A percentile compares a stretch with the other conserved stretches of the same genome.
Conservation (phyloP, 35 echinoderm and acorn worm genomes). For the Stichopus chloronotus region DNA sequence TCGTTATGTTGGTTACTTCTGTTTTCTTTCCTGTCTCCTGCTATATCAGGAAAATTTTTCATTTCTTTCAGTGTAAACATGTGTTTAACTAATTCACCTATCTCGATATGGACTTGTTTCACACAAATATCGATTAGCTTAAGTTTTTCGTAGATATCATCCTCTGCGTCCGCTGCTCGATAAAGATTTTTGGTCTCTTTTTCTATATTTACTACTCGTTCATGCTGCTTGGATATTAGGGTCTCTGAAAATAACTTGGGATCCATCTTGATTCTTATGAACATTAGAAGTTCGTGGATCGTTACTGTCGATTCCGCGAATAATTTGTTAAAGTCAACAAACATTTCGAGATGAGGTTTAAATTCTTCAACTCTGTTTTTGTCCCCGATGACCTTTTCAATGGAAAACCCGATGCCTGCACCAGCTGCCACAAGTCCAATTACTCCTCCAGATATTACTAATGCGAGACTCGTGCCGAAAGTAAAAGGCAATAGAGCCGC, state of each 20-base stretch:
- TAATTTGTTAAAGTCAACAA: neutral
- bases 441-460: neutral
- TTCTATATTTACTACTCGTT: neutral
- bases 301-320: neutral
- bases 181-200: neutral
- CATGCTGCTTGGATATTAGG: neutral
- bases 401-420: conserved; percentile 11
- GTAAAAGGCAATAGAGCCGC: neutral
- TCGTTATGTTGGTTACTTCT: neutral
- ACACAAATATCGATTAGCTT: too few species aligned
- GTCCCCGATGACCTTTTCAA: conserved; percentile 4
- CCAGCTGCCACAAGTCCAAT: neutral
- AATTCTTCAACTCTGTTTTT: neutral
- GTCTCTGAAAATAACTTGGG: neutral
- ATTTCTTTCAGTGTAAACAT: too few species aligned
- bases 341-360: neutral
- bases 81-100: too few species aligned
- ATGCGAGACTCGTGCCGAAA: neutral
- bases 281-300: neutral
- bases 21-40: too few species aligned
- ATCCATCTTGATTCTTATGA: neutral
- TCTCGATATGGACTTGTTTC: too few species aligned
- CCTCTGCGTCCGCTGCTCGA: neutral
- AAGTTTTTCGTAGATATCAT: too few species aligned
- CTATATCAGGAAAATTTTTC: too few species aligned